These are phyloP conservation scores for Gila robusta DNA, from an alignment of 2,797 vertebrate species.

Conservation along the genomic window DNA sequence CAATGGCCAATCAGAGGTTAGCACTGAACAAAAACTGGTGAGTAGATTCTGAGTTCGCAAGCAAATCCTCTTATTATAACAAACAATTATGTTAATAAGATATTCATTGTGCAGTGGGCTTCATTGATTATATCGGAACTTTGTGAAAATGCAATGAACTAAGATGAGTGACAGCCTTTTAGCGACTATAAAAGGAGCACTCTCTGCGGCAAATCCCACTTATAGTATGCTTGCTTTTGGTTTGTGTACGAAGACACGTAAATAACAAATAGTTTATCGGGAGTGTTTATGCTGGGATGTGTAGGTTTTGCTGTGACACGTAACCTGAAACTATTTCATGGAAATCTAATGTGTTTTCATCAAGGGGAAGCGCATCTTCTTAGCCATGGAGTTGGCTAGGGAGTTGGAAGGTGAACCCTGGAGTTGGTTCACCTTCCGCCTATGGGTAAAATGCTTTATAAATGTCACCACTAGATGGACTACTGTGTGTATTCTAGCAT, in stretches of 20 bases:
- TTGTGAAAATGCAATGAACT: neutral
- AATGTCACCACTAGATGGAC: conserved; percentile 16
- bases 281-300: neutral
- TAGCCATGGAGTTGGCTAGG: too few species aligned
- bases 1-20: neutral
- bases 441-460: neutral
- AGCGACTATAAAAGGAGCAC: neutral
- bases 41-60: neutral
- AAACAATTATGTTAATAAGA: neutral
- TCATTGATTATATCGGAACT: neutral
- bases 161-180: neutral
- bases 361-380: neutral
- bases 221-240: neutral
- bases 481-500: neutral
- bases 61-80: neutral
- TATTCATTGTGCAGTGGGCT: neutral
- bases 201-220: neutral
- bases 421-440: neutral
- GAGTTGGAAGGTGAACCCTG: neutral
- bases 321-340: neutral
- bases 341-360: neutral
- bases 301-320: neutral
- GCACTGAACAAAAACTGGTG: neutral
- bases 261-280: neutral
- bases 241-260: neutral